Percentiles rank a stretch among this genome's conserved stretches.
Evolutionary conservation across 2,888 invertebrate genomes (phyloP).

Genomic region (Harpalus rufipes): DNA sequence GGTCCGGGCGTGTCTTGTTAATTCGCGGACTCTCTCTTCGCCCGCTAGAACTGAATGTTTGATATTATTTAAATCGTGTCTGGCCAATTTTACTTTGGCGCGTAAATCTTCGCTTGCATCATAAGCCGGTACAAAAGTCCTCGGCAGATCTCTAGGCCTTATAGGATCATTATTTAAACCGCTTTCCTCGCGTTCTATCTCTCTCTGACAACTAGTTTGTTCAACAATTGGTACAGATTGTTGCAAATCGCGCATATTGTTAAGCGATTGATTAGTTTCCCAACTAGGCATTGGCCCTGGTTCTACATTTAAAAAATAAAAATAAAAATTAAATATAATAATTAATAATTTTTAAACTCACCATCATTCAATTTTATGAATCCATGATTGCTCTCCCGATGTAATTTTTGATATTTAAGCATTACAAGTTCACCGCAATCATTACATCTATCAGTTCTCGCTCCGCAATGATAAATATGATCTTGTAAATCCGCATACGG

Average conservation of each 20-base stretch:
- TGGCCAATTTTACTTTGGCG: constrained; percentile 54
- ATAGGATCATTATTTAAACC: background rate
- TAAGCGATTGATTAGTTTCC: constrained; percentile 72
- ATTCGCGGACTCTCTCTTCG: constrained; percentile 21
- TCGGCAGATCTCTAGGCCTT: constrained; percentile 28
- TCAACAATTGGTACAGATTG: background rate
- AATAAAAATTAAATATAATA: too few relatives aligned
- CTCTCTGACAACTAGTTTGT: background rate
- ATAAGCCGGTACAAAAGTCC: constrained; percentile 55
- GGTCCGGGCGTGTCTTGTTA: background rate
- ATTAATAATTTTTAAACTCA: too few relatives aligned
- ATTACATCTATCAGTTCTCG: constrained; percentile 84
- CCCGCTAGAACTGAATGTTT: constrained; percentile 37
- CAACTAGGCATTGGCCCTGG: constrained; percentile 78
- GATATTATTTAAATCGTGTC: constrained; percentile 59
- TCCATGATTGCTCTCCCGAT: constrained; percentile 83
- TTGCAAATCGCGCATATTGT: background rate
- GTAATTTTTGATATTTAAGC: constrained; percentile 83
- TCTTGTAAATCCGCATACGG: constrained; percentile 80
- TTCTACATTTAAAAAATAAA: too few relatives aligned
- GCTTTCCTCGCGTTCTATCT: constrained; percentile 18
- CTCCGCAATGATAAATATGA: constrained; percentile 86
- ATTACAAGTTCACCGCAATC: constrained; percentile 85
- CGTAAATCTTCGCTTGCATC: constrained; percentile 59
- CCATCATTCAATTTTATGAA: constrained; percentile 82